Base-by-base conservation (phyloP, 1,140 invertebrate species). In the Drosophila oshimai region DNA sequence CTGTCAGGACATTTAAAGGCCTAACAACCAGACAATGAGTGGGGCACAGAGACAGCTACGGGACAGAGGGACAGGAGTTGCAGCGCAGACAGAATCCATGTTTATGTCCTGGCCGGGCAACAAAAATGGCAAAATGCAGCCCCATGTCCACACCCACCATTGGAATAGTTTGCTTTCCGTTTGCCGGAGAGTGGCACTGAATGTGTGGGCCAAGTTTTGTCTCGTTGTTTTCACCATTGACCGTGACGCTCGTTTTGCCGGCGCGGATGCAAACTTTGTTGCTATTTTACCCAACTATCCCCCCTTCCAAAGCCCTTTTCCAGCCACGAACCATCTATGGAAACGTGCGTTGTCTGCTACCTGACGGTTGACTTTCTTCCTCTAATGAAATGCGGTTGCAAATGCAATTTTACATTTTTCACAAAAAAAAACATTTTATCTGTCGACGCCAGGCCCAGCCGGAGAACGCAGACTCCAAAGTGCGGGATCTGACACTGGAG, bases 321-420 rank as follows among this genome's bases (percentile, higher is more conserved):
- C 12, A 3, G n/a, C 5, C 18, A 13, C 1, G 6, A 17, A 49
- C 18, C 42, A n/a, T 9, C 58, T 33, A 37, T 34, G 47, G 39
- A 29, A 60, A 71, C 68, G 68, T 64, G 65, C 36, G 77, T 58
- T 50, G 61, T 55, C 51, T 74, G 44, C 69, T 74, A 86, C 79
- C 79, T 83, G 80, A 79, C 47, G 79, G 70, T 86, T 86, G 80
- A 84, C 80, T 84, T 84, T 84, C 80, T 84, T 84, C 64, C 80
- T 86, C 80, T 84, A 84, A 84, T 84, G 80, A 84, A 84, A 84
- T 84, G 80, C 80, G 80, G 80, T 80, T 80, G 80, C 80, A 86
- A 84, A 84, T 86, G 80, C 80, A 84, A 84, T 84, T 84, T 84
- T 80, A 84, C 75, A 84, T 84, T 84, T 84, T 80, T 75, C 71